A percentile compares a stretch with the other conserved stretches of the same genome.
These are phyloP conservation scores for Pteropus rufus DNA, from an alignment of 2,797 vertebrate genomes.

Conservation along the genomic window DNA sequence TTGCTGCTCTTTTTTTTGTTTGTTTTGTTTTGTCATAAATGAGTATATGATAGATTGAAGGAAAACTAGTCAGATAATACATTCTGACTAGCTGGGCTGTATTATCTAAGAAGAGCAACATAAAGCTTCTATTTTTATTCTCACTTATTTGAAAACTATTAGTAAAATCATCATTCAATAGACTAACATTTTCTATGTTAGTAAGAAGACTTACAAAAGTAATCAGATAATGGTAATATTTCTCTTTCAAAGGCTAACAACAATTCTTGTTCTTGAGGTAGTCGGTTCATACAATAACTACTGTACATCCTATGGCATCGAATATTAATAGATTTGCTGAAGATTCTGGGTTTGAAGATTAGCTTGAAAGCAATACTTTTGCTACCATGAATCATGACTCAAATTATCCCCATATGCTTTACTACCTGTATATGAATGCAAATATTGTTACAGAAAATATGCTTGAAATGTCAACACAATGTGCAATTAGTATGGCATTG, in stretches of 20 bases:
- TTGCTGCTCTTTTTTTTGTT: background rate
- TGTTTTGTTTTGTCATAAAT: background rate
- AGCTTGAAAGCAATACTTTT: slow-evolving; percentile 55
- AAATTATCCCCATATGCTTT: slow-evolving; percentile 16
- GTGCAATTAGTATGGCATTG: slow-evolving; percentile 62
- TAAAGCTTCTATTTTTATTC: background rate
- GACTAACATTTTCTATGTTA: background rate
- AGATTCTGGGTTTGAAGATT: slow-evolving; percentile 45
- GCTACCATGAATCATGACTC: slow-evolving; percentile 44
- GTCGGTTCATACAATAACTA: background rate
- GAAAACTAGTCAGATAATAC: background rate
- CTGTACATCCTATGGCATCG: background rate
- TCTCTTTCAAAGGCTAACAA: slow-evolving; percentile 40
- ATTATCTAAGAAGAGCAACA: background rate
- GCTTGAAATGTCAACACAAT: slow-evolving; percentile 69
- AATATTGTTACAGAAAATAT: slow-evolving; percentile 67
- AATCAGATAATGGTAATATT: background rate
- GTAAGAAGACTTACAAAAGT: background rate
- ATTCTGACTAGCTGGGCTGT: background rate
- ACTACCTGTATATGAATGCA: slow-evolving; percentile 65
- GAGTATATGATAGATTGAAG: background rate
- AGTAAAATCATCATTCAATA: background rate
- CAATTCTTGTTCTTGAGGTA: background rate
- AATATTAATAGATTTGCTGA: slow-evolving; percentile 22
- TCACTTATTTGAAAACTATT: background rate